Evolutionary conservation across 2,888 invertebrate genomes (phyloP), one percentile per base, ranked within the genome.

Genomic region (Caenorhabditis panamensis): DNA sequence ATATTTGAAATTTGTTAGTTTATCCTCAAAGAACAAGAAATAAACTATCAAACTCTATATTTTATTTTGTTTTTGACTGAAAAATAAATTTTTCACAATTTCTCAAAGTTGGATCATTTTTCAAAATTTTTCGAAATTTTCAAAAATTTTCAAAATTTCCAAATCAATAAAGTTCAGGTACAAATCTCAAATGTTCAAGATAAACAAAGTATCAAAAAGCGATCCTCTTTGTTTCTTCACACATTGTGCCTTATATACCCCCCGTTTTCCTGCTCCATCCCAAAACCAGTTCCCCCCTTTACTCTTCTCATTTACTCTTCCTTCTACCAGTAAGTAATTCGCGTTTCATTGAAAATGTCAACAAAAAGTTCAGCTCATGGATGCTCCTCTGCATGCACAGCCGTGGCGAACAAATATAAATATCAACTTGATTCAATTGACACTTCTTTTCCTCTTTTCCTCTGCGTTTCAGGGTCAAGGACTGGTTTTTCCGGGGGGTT

Each of bases 311-410:
- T 41, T 41, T 41, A 41, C 41, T 41, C 47, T 49, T 31, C 47
- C 56, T 56, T 47, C 44, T 59, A 36, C 58, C 68, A 54, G 47
- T 59, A 8, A 68, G 58, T 68, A 68, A 58, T 68, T 68, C 59
- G 58, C 68, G 68, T 68, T 68, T 68, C 68, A 68, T 68, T 68
- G 47, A 59, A 68, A 68, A 68, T 59, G 68, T 56, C 18, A 68
- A 68, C 59, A 68, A 58, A 56, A 68, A 66, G 20, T 41, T 41
- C 31, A n/a, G n/a, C 41, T 41, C 41, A 41, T 41, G 28, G 53
- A 53, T 44, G 44, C 44, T 41, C 20, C 51, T n/a, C n/a, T n/a
- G n/a, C n/a, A n/a, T n/a, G n/a, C n/a, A n/a, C n/a, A n/a, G n/a
- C n/a, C n/a, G 51, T 24, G 36, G 41, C 58, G 28, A 47, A 56